phyloP scores from a whole-genome alignment of 2,797 vertebrate species.

The Syngnathus acus region DNA sequence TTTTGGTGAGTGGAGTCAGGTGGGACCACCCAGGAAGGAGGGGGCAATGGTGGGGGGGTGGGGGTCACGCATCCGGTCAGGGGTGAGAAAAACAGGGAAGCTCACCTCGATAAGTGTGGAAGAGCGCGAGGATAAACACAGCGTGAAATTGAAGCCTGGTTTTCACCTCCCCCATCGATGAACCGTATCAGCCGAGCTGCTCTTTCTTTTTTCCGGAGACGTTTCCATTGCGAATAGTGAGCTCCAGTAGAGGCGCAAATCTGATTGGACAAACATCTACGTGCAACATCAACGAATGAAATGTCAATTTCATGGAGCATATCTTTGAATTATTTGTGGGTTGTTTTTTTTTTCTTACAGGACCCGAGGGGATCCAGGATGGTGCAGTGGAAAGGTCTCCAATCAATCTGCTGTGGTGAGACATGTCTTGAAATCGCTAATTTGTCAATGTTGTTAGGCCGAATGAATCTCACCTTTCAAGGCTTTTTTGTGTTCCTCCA shows the following conservation, averaged over 20 bases:
- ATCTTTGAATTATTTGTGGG: not conserved
- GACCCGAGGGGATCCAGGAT: conserved; percentile 88
- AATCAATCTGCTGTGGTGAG: conserved; percentile 84
- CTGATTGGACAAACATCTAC: not conserved
- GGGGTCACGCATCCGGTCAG: conserved; percentile 23
- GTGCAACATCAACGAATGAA: too few relatives aligned
- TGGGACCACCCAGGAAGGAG: conserved; percentile 53
- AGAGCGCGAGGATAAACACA: not conserved
- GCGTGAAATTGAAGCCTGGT: conserved; percentile 1
- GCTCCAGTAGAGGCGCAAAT: not conserved
- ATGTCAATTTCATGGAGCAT: too few relatives aligned
- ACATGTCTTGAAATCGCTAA: not conserved
- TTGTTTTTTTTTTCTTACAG: conserved; percentile 51
- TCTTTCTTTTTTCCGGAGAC: not conserved
- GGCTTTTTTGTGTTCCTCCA: not conserved
- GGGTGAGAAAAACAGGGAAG: conserved; percentile 41
- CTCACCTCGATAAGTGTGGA: conserved; percentile 31
- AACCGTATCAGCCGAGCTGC: not conserved
- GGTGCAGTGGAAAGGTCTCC: conserved; percentile 80
- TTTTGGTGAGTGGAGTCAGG: conserved; percentile 82
- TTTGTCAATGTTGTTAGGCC: not conserved
- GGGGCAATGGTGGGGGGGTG: conserved; percentile 21
- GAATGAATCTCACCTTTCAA: not conserved
- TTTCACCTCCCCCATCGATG: not conserved
- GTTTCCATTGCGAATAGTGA: not conserved